Base-by-base conservation (phyloP, 1,140 invertebrate genomes). In the Chlorops oryzae region DNA sequence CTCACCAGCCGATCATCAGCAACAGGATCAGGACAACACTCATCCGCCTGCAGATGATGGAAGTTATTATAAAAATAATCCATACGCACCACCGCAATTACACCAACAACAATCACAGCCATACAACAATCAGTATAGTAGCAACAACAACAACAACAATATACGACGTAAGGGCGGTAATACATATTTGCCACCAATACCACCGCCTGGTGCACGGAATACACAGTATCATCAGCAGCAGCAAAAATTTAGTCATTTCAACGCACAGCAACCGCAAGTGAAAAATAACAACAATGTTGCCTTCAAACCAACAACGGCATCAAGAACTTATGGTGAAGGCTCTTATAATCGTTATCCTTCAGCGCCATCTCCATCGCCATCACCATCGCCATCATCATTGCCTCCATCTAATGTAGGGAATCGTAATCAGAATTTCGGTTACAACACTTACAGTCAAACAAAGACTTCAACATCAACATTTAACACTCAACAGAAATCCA, bases 1-100 rank as follows among this genome's bases (percentile, higher is more conserved):
- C 52, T 66, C 61, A 37, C 70, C 70, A 48, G 63, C 62, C 22
- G 66, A 64, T 37, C 69, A 71, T 50, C 66, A 69, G 32, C 62
- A 67, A 13, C 55, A 58, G 27, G 50, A 49, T 15, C 52, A 50
- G 15, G 42, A 53, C 20, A 46, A 25, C 25, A 42, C 38, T 28
- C 2, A 50, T 49, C 34, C 44, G 17, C 6, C 53, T 15, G 41
- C 50, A 24, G 38, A 25, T 7, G 22, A 55, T 12, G 62, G 61
- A 6, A 63, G 56, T 50, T 66, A 56, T 32, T 61, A 68, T 46
- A 68, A 68, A 47, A 63, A 61, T 50, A 56, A 56, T 27, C 65
- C 65, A 50, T 53, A 56, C 18, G 32, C 57, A 20, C 62, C 65
- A 41, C 59, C 56, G 7, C 28, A 54, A 34, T 56, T 55, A 41